These are phyloP conservation scores for Tachina fera DNA, from an alignment of 2,888 invertebrate species.

Conservation along the genomic window DNA sequence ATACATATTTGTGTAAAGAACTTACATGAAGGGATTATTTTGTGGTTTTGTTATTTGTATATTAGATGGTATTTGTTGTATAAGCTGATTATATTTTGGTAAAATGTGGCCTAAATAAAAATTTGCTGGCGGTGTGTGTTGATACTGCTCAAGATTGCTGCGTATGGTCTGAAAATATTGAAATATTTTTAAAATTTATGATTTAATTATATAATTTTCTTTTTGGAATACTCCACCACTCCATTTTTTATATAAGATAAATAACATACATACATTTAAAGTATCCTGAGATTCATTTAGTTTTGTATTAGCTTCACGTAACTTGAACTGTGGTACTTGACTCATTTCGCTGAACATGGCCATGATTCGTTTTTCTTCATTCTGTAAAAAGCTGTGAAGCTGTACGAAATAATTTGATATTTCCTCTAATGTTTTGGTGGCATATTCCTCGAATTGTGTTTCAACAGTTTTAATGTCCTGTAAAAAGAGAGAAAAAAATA, in stretches of 20 bases:
- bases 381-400: constrained; percentile 79
- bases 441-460: constrained; percentile 76
- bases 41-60: constrained; percentile 74
- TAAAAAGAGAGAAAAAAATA: constrained; percentile 43
- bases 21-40: constrained; percentile 78
- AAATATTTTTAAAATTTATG: neutral
- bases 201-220: neutral
- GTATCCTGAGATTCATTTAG: constrained; percentile 75
- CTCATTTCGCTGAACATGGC: constrained; percentile 76
- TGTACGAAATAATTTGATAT: constrained; percentile 78
- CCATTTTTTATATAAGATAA: neutral
- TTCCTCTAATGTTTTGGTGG: constrained; percentile 74
- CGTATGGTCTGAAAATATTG: constrained; percentile 74
- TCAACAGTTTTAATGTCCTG: constrained; percentile 78
- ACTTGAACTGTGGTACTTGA: constrained; percentile 74
- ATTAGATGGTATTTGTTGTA: constrained; percentile 77
- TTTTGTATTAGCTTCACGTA: constrained; percentile 74
- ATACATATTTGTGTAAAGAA: constrained; percentile 19
- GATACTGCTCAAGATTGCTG: constrained; percentile 66
- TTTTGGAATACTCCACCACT: too few relatives aligned
- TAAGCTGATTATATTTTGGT: constrained; percentile 66
- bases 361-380: constrained; percentile 76
- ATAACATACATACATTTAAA: constrained; percentile 76
- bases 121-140: constrained; percentile 71
- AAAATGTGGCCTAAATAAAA: constrained; percentile 75